Evolutionary conservation across 2,888 invertebrate genomes (phyloP).

Genomic region (Apodemia zela): DNA sequence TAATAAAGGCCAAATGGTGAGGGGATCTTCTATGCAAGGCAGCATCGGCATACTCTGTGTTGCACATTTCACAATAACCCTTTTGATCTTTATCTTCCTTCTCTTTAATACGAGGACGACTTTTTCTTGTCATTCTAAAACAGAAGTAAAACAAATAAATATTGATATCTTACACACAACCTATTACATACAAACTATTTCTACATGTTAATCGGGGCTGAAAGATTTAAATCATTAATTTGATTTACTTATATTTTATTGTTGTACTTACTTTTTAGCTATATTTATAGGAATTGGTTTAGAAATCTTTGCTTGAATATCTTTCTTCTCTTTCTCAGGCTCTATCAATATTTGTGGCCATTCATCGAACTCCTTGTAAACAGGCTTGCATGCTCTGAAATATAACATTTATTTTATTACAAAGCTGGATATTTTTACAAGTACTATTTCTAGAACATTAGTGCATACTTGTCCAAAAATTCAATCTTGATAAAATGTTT

Average conservation of each 20-base stretch:
- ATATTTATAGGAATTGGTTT: conserved; percentile 36
- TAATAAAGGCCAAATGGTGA: conserved; percentile 86
- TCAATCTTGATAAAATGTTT: conserved; percentile 88
- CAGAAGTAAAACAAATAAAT: neutral
- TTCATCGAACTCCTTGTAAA: conserved; percentile 82
- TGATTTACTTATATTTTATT: neutral
- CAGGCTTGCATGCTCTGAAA: conserved; percentile 79
- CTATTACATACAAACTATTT: too few relatives aligned
- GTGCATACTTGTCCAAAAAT: conserved; percentile 82
- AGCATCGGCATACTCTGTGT: conserved; percentile 85
- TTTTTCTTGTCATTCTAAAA: conserved; percentile 80
- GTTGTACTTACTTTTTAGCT: conserved; percentile 55
- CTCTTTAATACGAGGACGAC: conserved; percentile 67
- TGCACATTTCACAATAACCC: conserved; percentile 91
- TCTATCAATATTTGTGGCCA: conserved; percentile 81
- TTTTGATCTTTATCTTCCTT: conserved; percentile 62
- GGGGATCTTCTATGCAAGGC: conserved; percentile 86
- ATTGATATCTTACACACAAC: too few relatives aligned
- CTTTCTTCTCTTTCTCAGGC: conserved; percentile 59
- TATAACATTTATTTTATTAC: conserved; percentile 25
- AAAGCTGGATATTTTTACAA: conserved; percentile 24
- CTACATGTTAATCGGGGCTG: neutral
- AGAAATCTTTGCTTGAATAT: conserved; percentile 46
- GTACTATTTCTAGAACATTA: conserved; percentile 40
- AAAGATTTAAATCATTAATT: neutral